These are phyloP conservation scores for Dreissena polymorpha DNA, from an alignment of 1,140 invertebrate genomes.

Conservation along the genomic window DNA sequence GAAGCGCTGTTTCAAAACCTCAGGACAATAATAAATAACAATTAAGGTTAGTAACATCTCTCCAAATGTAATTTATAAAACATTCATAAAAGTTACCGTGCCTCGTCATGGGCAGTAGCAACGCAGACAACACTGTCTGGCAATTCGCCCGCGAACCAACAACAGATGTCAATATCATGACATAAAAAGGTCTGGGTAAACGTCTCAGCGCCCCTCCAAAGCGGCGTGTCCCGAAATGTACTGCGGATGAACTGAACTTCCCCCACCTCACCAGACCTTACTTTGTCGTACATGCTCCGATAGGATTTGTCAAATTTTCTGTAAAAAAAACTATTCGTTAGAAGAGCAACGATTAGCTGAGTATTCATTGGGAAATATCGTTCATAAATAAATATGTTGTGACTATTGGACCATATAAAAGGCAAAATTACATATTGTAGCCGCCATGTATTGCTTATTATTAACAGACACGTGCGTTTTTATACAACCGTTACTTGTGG, in stretches of 20 bases:
- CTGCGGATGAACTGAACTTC: slow-evolving; percentile 12
- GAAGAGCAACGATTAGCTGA: neutral
- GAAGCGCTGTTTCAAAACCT: too few species aligned
- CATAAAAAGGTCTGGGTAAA: slow-evolving; percentile 21
- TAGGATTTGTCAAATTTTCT: slow-evolving; percentile 28
- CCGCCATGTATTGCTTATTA: neutral
- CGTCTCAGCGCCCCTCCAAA: slow-evolving; percentile 13
- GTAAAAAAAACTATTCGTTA: slow-evolving; percentile 3
- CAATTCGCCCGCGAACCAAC: slow-evolving; percentile 9
- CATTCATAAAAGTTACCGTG: too few species aligned
- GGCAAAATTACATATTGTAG: neutral
- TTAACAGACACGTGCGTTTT: neutral
- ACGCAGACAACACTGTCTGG: slow-evolving; percentile 28
- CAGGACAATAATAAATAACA: too few species aligned
- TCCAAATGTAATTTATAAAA: too few species aligned
- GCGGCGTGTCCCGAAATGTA: slow-evolving; percentile 19
- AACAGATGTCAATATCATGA: slow-evolving; percentile 31
- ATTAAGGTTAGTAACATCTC: too few species aligned
- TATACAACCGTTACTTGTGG: neutral
- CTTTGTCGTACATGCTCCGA: neutral
- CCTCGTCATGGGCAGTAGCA: slow-evolving; percentile 5
- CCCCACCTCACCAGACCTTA: slow-evolving; percentile 10
- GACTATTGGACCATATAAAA: neutral
- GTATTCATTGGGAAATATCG: neutral
- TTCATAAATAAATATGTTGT: neutral